Conservation (phyloP, 2,797 vertebrate species). For the Pyrrhura leucotis region DNA sequence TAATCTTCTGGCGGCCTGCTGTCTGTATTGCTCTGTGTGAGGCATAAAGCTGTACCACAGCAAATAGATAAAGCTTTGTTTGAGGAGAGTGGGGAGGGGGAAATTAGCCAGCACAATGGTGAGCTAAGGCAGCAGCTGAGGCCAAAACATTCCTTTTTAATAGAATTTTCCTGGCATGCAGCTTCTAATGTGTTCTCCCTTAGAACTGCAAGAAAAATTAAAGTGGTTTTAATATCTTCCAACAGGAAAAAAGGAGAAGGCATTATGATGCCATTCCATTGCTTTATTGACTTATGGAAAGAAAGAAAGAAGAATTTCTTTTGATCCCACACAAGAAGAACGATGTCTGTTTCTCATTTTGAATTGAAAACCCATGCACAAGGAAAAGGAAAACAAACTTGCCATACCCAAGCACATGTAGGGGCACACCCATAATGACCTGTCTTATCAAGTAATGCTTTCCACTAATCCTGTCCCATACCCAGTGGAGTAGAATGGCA, state of each 20-base stretch:
- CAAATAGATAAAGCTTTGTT: not conserved
- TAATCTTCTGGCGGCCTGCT: not conserved
- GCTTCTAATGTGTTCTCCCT: not conserved
- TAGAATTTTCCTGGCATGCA: slow-evolving; percentile 38
- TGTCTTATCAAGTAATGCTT: not conserved
- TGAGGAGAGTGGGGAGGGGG: not conserved
- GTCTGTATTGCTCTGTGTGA: not conserved
- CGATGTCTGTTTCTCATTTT: not conserved
- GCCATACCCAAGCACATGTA: not conserved
- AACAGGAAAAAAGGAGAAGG: not conserved
- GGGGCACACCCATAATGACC: not conserved
- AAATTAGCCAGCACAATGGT: not conserved
- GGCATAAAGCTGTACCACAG: not conserved
- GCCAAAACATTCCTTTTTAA: slow-evolving; percentile 7
- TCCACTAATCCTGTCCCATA: fast-evolving
- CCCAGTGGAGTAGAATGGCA: not conserved
- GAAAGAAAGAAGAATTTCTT: not conserved
- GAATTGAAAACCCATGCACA: not conserved
- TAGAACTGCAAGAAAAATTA: slow-evolving; percentile 11
- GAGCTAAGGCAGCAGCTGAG: slow-evolving; percentile 3
- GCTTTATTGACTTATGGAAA: slow-evolving; percentile 1
- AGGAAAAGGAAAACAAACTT: not conserved
- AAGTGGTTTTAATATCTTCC: not conserved
- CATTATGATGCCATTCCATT: not conserved
- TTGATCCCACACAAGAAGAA: not conserved